Conservation (phyloP, 2,113 vertebrate genomes). For the Coreoperca whiteheadi region DNA sequence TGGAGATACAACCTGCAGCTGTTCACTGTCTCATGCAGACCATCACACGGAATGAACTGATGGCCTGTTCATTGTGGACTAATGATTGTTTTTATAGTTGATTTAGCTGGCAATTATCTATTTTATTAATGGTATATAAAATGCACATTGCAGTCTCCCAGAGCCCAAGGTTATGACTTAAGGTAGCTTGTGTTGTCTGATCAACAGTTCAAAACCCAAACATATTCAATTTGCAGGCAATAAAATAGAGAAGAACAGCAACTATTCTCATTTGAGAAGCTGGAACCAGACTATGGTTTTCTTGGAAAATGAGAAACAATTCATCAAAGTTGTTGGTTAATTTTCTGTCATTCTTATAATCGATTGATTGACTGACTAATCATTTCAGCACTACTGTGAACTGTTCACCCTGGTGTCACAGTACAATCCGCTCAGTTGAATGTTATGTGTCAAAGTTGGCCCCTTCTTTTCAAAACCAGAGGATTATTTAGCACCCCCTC, state of each 20-base stretch:
- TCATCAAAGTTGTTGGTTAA: neutral
- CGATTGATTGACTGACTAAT: neutral
- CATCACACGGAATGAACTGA: neutral
- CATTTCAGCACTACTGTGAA: neutral
- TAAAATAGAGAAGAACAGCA: neutral
- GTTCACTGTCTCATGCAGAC: slow-evolving; percentile 11
- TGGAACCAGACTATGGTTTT: neutral
- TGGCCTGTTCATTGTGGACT: neutral
- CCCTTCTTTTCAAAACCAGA: slow-evolving; percentile 31
- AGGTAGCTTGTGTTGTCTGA: neutral
- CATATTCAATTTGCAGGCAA: neutral
- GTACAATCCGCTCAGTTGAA: neutral
- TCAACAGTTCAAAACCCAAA: neutral
- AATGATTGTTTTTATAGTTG: neutral
- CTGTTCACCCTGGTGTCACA: neutral
- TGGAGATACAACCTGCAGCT: slow-evolving; percentile 30
- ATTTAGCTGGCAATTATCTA: neutral
- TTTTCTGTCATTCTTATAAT: neutral
- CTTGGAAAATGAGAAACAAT: neutral
- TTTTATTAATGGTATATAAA: neutral
- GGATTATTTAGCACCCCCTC: slow-evolving; percentile 24
- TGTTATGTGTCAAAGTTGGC: slow-evolving; percentile 13
- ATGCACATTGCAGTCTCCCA: neutral
- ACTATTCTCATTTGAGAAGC: neutral
- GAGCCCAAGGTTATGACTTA: neutral